Evolutionary conservation across 2,888 invertebrate genomes (phyloP).

Genomic region (Trichogramma evanescens): DNA sequence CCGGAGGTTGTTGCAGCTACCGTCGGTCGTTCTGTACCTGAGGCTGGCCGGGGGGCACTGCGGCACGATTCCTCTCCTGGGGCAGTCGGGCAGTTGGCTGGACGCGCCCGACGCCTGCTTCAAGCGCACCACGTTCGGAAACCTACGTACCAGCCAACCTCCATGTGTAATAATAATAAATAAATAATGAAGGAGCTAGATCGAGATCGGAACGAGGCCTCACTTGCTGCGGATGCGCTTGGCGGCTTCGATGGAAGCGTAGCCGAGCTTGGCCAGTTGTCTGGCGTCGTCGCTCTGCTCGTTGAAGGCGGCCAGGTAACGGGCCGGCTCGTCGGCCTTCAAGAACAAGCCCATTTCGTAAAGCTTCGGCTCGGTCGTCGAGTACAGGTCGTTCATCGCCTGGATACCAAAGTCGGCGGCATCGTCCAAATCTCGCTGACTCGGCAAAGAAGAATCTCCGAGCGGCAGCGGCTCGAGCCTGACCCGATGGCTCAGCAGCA

Average conservation of each 20-base stretch:
- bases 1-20: slow-evolving; percentile 79
- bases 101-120: slow-evolving; percentile 24
- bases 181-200: neutral
- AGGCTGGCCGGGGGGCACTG: slow-evolving; percentile 60
- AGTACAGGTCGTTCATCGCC: slow-evolving; percentile 60
- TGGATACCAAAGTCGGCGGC: slow-evolving; percentile 63
- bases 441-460: slow-evolving; percentile 12
- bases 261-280: slow-evolving; percentile 59
- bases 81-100: slow-evolving; percentile 57
- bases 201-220: slow-evolving; percentile 34
- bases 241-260: slow-evolving; percentile 63
- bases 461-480: no score
- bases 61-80: slow-evolving; percentile 56
- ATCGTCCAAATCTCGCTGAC: slow-evolving; percentile 53
- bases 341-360: slow-evolving; percentile 61
- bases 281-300: slow-evolving; percentile 59
- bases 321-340: slow-evolving; percentile 59
- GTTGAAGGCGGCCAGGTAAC: slow-evolving; percentile 66
- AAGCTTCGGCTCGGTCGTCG: slow-evolving; percentile 54
- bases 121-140: slow-evolving; percentile 30
- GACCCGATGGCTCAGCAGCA: no score
- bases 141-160: slow-evolving; percentile 20
- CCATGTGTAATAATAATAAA: neutral
- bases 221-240: slow-evolving; percentile 56
- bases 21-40: slow-evolving; percentile 77